Evolutionary conservation across 2,797 vertebrate species (phyloP).

Genomic region (Chiloscyllium punctatum): DNA sequence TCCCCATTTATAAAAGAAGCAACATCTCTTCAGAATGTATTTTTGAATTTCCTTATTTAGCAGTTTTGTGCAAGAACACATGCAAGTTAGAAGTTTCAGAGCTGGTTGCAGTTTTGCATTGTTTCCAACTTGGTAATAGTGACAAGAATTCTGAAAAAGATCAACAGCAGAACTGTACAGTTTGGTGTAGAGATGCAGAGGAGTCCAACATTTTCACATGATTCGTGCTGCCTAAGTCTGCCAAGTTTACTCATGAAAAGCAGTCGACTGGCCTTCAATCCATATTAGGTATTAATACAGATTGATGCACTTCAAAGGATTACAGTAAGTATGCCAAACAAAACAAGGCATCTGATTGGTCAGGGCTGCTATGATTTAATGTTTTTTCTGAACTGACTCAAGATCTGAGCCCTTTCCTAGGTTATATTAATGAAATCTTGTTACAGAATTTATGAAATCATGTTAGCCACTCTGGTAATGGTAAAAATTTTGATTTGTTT

Average conservation of each 20-base stretch:
- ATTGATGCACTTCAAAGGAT: neutral
- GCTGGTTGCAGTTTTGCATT: neutral
- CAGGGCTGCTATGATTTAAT: neutral
- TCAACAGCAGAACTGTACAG: neutral
- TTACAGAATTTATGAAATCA: neutral
- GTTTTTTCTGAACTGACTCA: neutral
- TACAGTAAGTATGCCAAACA: neutral
- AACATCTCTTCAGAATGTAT: neutral
- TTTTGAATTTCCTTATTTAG: neutral
- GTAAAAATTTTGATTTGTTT: neutral
- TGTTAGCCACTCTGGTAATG: neutral
- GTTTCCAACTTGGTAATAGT: neutral
- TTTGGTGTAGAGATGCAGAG: neutral
- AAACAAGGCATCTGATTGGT: constrained; percentile 5
- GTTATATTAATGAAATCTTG: too few species aligned
- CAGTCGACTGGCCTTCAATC: neutral
- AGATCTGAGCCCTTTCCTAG: neutral
- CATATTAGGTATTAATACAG: constrained; percentile 23
- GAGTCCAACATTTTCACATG: constrained; percentile 2
- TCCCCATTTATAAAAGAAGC: neutral
- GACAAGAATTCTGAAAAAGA: neutral
- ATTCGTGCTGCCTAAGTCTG: neutral
- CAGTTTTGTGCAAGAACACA: neutral
- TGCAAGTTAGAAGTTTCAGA: neutral
- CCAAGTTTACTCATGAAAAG: constrained; percentile 11